phyloP scores from a whole-genome alignment of 2,888 invertebrate genomes.

The Dysmachus trigonus region DNA sequence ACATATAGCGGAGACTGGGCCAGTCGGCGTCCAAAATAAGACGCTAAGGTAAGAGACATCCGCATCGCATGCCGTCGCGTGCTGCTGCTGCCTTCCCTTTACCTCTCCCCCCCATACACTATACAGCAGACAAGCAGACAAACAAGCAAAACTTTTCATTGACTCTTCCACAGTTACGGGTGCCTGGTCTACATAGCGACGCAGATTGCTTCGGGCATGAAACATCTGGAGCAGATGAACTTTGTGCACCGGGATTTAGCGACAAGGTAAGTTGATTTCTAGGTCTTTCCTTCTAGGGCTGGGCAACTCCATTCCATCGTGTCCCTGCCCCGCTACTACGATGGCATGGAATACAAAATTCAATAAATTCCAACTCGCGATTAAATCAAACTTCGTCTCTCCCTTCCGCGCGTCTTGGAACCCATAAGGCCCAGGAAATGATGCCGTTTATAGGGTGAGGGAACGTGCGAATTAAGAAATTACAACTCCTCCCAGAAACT shows the following conservation, averaged over 20 bases:
- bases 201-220: slow-evolving; percentile 90
- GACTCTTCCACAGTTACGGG: slow-evolving; percentile 72
- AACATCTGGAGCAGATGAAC: slow-evolving; percentile 84
- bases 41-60: slow-evolving; percentile 78
- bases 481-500: not conserved
- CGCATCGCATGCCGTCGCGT: not conserved
- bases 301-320: not conserved
- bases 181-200: slow-evolving; percentile 86
- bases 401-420: not conserved
- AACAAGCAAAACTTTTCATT: slow-evolving; percentile 12
- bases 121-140: not conserved
- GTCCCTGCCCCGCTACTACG: not conserved
- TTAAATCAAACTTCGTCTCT: slow-evolving; percentile 13
- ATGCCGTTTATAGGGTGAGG: not conserved
- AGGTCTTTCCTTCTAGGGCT: not conserved
- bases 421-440: not conserved
- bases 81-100: not conserved
- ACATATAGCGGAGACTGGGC: slow-evolving; percentile 78
- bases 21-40: slow-evolving; percentile 70
- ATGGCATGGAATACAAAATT: slow-evolving; percentile 3
- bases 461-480: not conserved
- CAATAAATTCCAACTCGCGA: slow-evolving; percentile 5
- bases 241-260: slow-evolving; percentile 89
- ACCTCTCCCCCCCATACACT: too few relatives aligned
- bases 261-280: slow-evolving; percentile 70